phyloP scores from a whole-genome alignment of 2,113 vertebrate species.

The Campylomormyrus tamandua region DNA sequence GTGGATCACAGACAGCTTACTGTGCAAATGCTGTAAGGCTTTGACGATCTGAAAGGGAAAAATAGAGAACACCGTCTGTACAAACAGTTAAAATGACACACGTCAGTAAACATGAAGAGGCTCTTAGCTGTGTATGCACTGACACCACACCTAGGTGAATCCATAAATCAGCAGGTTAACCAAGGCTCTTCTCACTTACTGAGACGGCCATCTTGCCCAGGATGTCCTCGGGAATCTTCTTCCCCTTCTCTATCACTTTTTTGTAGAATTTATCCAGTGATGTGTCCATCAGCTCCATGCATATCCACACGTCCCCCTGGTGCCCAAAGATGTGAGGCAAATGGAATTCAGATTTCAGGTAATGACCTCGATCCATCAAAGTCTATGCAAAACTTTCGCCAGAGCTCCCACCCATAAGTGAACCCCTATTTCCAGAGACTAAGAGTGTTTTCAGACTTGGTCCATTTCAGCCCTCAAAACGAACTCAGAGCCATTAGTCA shows the following conservation, averaged over 20 bases:
- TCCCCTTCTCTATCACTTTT: constrained; percentile 85
- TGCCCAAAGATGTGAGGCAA: constrained; percentile 5
- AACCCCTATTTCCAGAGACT: background rate
- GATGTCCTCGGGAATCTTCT: constrained; percentile 88
- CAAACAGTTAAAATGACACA: background rate
- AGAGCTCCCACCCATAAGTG: background rate
- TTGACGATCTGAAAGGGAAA: constrained; percentile 78
- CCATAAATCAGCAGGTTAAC: background rate
- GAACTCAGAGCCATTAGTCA: background rate
- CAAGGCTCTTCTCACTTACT: constrained; percentile 58
- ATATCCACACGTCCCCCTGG: constrained; percentile 96
- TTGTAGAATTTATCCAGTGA: constrained; percentile 98
- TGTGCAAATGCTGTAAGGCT: constrained; percentile 94
- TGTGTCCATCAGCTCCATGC: constrained; percentile 98
- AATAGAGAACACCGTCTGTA: background rate
- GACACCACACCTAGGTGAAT: background rate
- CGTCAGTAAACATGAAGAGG: background rate
- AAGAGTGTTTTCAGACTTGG: background rate
- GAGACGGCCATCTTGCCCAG: constrained; percentile 92
- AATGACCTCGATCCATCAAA: background rate
- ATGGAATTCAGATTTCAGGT: background rate
- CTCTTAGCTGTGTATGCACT: background rate
- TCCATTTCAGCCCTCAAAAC: background rate
- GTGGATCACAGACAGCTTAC: constrained; percentile 93
- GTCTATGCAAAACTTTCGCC: background rate